phyloP scores from a whole-genome alignment of 2,113 vertebrate species.

The Bothrops jararaca region DNA sequence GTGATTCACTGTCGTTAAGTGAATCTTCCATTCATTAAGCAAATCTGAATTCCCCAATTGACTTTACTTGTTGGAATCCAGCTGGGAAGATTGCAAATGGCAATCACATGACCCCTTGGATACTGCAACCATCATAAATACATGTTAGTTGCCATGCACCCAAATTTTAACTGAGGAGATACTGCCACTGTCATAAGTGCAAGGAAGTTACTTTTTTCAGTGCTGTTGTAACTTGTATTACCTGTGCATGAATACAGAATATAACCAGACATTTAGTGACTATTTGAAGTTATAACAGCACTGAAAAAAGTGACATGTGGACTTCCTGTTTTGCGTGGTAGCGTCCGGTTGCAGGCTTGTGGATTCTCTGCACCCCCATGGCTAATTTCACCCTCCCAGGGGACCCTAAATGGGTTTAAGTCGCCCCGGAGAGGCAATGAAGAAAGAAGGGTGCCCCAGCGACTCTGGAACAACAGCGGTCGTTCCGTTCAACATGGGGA shows the following conservation, averaged over 20 bases:
- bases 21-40: not conserved
- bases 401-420: too few relatives aligned
- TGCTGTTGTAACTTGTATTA: not conserved
- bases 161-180: not conserved
- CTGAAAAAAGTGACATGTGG: not conserved
- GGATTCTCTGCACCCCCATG: too few relatives aligned
- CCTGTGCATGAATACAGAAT: not conserved
- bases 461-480: too few relatives aligned
- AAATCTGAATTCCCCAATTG: not conserved
- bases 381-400: too few relatives aligned
- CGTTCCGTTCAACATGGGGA: too few relatives aligned
- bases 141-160: not conserved
- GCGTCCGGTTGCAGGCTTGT: too few relatives aligned
- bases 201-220: not conserved
- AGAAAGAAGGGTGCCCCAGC: too few relatives aligned
- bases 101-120: not conserved
- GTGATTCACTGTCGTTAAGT: not conserved
- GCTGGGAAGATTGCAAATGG: not conserved
- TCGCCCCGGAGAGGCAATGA: too few relatives aligned
- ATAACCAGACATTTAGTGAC: not conserved
- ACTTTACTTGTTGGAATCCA: not conserved
- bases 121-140: not conserved
- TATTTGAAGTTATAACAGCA: not conserved
- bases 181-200: not conserved
- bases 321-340: too few relatives aligned